A percentile compares a stretch with the other conserved stretches of the same genome.
Conservation (phyloP, 2,113 vertebrate genomes). For the Erythrolamprus reginae region DNA sequence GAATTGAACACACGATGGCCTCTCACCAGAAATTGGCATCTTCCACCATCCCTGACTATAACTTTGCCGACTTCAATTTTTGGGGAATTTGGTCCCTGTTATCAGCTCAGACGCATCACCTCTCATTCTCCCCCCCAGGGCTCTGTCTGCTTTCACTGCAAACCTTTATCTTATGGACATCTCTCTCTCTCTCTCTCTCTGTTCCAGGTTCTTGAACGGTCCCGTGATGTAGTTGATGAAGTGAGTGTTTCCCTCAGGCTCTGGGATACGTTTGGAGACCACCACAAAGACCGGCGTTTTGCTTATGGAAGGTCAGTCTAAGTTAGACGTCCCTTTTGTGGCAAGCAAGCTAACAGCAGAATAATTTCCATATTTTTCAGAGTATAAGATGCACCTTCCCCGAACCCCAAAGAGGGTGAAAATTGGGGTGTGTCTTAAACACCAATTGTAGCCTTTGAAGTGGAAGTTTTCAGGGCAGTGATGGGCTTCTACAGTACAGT, state of each 20-base stretch:
- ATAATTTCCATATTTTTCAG: too few species aligned
- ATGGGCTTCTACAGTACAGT: too few species aligned
- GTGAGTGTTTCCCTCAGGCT: constrained; percentile 86
- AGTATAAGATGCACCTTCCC: too few species aligned
- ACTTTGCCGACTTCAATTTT: not conserved
- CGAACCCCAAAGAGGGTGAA: too few species aligned
- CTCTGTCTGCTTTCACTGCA: not conserved
- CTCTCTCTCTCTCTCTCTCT: too few species aligned
- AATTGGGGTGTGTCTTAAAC: too few species aligned
- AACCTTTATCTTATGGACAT: constrained; percentile 5
- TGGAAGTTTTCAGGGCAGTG: too few species aligned
- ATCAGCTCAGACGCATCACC: not conserved
- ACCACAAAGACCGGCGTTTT: constrained; percentile 89
- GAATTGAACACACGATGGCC: not conserved
- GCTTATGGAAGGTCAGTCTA: constrained; percentile 83
- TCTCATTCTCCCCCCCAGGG: not conserved
- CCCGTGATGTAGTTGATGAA: constrained; percentile 88
- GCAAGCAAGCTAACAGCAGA: constrained; percentile 1
- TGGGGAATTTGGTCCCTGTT: not conserved
- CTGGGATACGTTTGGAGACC: constrained; percentile 89
- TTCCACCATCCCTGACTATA: not conserved
- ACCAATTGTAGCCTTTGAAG: too few species aligned
- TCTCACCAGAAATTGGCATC: not conserved
- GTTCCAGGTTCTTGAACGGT: constrained; percentile 82
- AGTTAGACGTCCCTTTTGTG: not conserved